Percentiles rank a stretch among this genome's conserved stretches.
Conservation (phyloP, 2,797 vertebrate genomes). For the Acropternis orthonyx region DNA sequence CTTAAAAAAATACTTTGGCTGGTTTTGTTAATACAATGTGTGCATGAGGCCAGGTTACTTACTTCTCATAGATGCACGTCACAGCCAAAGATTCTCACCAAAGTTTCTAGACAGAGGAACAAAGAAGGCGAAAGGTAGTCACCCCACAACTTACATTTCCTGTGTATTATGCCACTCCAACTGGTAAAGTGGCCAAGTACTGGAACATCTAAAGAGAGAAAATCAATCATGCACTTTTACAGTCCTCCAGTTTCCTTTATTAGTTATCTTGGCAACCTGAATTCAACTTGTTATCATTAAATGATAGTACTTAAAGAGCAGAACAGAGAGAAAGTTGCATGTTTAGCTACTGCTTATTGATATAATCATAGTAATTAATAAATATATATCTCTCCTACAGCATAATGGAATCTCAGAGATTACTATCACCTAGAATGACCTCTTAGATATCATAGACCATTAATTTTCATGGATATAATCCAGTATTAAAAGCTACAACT, state of each 20-base stretch:
- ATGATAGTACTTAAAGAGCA: neutral
- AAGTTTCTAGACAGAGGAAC: neutral
- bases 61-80: neutral
- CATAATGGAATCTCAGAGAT: neutral
- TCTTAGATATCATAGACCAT: neutral
- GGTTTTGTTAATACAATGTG: neutral
- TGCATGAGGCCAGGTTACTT: neutral
- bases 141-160: neutral
- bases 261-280: neutral
- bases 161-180: neutral
- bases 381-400: neutral
- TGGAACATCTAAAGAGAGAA: neutral
- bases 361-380: neutral
- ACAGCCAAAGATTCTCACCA: neutral
- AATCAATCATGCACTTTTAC: neutral
- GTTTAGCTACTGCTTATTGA: neutral
- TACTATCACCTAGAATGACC: neutral
- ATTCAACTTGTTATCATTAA: neutral
- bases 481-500: constrained; percentile 1
- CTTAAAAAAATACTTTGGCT: neutral
- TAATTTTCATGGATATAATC: neutral
- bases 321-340: neutral
- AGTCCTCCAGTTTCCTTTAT: neutral
- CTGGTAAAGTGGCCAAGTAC: neutral
- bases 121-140: neutral